Base-by-base conservation (phyloP, 2,797 vertebrate genomes). In the Aulostomus chinensis region DNA sequence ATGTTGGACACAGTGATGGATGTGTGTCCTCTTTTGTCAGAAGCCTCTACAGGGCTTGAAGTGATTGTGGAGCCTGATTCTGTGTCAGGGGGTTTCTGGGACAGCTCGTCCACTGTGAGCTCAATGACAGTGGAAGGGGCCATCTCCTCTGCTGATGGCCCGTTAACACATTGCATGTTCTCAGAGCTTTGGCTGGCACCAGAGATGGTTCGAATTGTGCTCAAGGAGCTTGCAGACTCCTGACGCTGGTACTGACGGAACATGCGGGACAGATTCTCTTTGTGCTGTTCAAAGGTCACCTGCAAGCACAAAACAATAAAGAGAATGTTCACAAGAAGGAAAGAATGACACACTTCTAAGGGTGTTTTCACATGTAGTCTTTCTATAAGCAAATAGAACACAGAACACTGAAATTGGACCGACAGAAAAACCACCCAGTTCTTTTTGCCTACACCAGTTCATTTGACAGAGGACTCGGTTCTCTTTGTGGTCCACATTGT, bases 241-340 rank as follows among this genome's bases (percentile, higher is more conserved):
- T 88, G 91, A 5, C 63, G 88, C 73, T 96, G 94, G 83, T 96
- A 95, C 56, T 97, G 93, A 12, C 76, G 88, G 74, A 96, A 97
- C 78, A 94, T 89, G 51, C 39, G 90, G 43, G 94, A 93, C 74
- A 99, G 88, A 57, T 78, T 95, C 43, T 96, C 94, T 69, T 95
- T 98, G 89, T 99, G 96, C 74, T 95, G 92, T 88, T 99, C 97
- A 74, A 95, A 99, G 55, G 96, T 92, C 36, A 99, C 97, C 97
- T 99, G 72, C 4, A 83, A 75, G 78, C 45, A 86, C 10, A 77
- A 7, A 40, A 16, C 11, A 20, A 32, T 8, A 16, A 28, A 15
- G 17, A 11, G 1, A 0, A 30, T 1, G 28, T 12, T 11, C 14
- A 31, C 9, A 42, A 35, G 16, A 25, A n/a, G n/a, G 13, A 51